Conservation (phyloP, 1,140 invertebrate species). For the Sweltsa coloradensis region DNA sequence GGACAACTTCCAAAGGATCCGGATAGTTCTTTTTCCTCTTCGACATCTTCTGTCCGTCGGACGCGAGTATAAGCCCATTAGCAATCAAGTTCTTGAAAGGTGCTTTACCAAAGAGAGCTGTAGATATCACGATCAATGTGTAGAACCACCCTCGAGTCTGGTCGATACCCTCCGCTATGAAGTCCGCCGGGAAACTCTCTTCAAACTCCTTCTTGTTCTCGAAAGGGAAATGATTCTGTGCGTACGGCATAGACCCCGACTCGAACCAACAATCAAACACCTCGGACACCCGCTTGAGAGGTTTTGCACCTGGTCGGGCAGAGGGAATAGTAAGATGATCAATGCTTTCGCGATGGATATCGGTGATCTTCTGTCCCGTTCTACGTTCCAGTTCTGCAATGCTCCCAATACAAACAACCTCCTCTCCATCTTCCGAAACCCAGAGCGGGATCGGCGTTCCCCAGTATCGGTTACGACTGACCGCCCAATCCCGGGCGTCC, state of each 20-base stretch:
- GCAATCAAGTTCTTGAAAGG: conserved; percentile 97
- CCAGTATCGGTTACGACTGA: conserved; percentile 97
- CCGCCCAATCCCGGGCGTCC: conserved; percentile 96
- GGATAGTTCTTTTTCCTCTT: conserved; percentile 99
- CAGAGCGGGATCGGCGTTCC: conserved; percentile 98
- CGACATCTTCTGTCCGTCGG: conserved; percentile 99
- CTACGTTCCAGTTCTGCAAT: conserved; percentile 81
- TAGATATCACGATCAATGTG: conserved; percentile 90
- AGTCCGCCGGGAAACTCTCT: conserved; percentile 95
- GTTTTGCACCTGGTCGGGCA: conserved; percentile 61
- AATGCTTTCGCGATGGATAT: conserved; percentile 91
- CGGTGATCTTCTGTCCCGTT: conserved; percentile 67
- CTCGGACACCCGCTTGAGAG: conserved; percentile 74
- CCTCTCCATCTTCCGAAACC: conserved; percentile 88
- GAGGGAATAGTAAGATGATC: conserved; percentile 94
- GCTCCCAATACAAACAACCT: conserved; percentile 89
- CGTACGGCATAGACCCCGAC: conserved; percentile 98
- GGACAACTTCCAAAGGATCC: conserved; percentile 82
- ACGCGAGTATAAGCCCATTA: conserved; percentile 88
- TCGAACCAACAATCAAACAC: conserved; percentile 99
- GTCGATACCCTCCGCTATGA: conserved; percentile 98
- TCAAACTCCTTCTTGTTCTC: conserved; percentile 87
- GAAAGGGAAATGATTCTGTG: conserved; percentile 94
- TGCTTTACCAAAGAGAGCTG: conserved; percentile 89
- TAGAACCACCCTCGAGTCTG: conserved; percentile 99